Base-by-base conservation (phyloP, 64 coral and sea anemone species). In the Anthopleura sola region DNA sequence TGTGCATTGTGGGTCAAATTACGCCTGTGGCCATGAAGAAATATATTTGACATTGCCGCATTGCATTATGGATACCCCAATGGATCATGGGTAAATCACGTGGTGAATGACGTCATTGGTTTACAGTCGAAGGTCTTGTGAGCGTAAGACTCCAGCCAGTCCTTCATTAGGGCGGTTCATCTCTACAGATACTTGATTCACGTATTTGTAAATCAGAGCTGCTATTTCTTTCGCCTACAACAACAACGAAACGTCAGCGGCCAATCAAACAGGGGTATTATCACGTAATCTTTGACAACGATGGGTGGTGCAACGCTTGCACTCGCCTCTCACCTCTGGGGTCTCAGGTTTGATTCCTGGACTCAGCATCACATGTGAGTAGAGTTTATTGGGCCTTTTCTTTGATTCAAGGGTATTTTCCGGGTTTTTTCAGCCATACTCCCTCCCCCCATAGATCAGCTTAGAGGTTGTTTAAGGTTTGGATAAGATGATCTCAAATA, bases 201-300 rank as follows among this genome's bases (percentile, higher is more conserved):
- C 89, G 48, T 86, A 91, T 12, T 82, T 80, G 75, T 91, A 91
- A 66, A 91, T 79, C 20, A 91, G 53, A 20, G 38, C 83, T 39
- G 89, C 84, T 64, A 91, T 86, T 38, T 91, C 89, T 74, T 91
- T 91, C 3, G 89, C 89, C 89, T 91, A 28, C 18, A 86, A 60
- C 18, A 60, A 26, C 46, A 69, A 81, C n/a, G 20, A 23, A 83
- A 19, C 32, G 9, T 38, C 84, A 11, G 48, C 24, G 17, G 46
- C 14, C 21, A 85, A 23, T 0, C 37, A 69, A 85, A 68, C 5
- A 21, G 28, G 36, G 0, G n/a, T 10, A 64, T 60, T 3, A 36
- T 39, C 18, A 33, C 33, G 1, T 58, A 26, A 46, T 23, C 13
- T 44, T 44, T 50, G 28, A 34, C 32, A 20, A 36, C 37, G 15